A percentile compares a stretch with the other conserved stretches of the same genome.
Conservation (phyloP, 2,113 vertebrate genomes). For the Pseudorectes ferrugineus region DNA sequence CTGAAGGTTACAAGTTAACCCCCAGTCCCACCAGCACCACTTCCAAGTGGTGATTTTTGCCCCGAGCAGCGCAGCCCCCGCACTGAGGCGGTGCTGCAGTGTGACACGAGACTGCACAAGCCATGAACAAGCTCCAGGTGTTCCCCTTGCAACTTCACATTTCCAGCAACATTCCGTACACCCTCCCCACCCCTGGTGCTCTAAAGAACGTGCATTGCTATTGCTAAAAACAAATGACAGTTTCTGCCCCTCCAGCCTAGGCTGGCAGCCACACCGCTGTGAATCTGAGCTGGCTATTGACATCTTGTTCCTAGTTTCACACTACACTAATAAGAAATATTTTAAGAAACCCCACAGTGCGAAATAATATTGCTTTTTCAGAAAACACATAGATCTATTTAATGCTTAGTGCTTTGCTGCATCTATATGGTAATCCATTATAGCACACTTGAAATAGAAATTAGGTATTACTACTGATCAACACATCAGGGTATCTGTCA, state of each 20-base stretch:
- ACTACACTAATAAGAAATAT: slow-evolving; percentile 55
- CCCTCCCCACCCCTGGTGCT: neutral
- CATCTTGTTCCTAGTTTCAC: slow-evolving; percentile 57
- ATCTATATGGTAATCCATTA: slow-evolving; percentile 88
- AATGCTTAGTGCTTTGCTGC: slow-evolving; percentile 73
- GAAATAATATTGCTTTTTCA: slow-evolving; percentile 70
- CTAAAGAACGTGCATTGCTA: neutral
- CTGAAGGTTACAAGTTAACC: neutral
- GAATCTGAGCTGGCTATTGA: slow-evolving; percentile 58
- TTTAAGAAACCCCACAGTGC: slow-evolving; percentile 62
- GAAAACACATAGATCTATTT: slow-evolving; percentile 70
- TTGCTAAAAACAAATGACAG: neutral
- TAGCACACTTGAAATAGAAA: slow-evolving; percentile 86
- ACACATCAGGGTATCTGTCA: slow-evolving; percentile 71
- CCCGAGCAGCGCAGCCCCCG: rapidly evolving
- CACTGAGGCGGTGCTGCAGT: rapidly evolving
- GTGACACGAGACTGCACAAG: rapidly evolving
- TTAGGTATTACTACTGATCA: slow-evolving; percentile 85
- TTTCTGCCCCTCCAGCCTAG: neutral
- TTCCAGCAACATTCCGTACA: neutral
- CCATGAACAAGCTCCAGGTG: rapidly evolving
- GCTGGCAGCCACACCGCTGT: neutral
- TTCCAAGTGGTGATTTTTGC: neutral
- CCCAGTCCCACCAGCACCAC: neutral
- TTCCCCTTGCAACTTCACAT: neutral